phyloP scores from a whole-genome alignment of 2,888 invertebrate genomes.

The Torymus auratus region DNA sequence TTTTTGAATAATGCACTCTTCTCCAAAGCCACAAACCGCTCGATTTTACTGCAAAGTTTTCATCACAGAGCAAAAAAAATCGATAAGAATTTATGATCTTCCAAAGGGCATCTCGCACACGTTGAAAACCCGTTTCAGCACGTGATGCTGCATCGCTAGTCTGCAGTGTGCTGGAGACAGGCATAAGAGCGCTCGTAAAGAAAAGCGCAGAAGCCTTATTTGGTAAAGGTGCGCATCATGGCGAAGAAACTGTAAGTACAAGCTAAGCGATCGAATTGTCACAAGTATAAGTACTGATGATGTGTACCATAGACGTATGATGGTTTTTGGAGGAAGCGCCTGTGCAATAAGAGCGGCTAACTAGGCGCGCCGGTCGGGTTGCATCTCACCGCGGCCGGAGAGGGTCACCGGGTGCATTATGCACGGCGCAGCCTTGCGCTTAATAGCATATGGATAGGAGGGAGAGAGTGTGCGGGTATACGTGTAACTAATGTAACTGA shows the following conservation, averaged over 20 bases:
- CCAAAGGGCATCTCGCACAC: background rate
- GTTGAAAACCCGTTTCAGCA: conserved; percentile 15
- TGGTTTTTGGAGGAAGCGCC: conserved; percentile 40
- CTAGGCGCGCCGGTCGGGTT: conserved; percentile 71
- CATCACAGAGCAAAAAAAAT: conserved; percentile 9
- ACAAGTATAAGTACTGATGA: background rate
- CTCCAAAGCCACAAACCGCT: background rate
- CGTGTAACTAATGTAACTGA: conserved; percentile 41
- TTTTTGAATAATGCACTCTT: no score
- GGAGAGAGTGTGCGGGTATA: background rate
- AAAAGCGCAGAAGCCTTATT: conserved; percentile 32
- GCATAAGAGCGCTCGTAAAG: conserved; percentile 12
- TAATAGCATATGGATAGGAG: conserved; percentile 13
- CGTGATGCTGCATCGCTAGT: no score
- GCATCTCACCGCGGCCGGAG: conserved; percentile 65
- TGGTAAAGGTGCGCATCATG: background rate
- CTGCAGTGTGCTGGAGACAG: background rate
- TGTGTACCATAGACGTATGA: background rate
- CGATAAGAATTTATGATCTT: conserved; percentile 28
- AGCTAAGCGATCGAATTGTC: conserved; percentile 18
- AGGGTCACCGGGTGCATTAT: conserved; percentile 70
- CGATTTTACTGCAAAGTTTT: background rate
- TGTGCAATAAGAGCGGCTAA: conserved; percentile 70
- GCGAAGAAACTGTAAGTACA: no score
- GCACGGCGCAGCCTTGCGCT: conserved; percentile 5